Evolutionary conservation across 1,140 invertebrate genomes (phyloP).

Genomic region (Drosophila hydei): DNA sequence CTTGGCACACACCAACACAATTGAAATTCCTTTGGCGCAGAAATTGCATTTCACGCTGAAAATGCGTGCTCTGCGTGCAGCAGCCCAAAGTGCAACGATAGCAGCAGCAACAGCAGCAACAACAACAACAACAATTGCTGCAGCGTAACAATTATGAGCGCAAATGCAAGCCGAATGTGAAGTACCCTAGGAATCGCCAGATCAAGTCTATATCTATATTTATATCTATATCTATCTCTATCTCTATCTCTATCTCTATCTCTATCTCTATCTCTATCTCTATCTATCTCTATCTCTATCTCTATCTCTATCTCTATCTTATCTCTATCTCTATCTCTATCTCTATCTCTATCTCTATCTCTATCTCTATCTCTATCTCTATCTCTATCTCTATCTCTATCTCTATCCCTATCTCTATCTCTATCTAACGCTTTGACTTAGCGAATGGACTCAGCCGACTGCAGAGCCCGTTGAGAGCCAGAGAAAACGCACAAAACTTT

Average conservation of each 20-base stretch:
- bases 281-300: too few relatives aligned
- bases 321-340: too few relatives aligned
- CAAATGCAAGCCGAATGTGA: constrained; percentile 11
- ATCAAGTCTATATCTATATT: too few relatives aligned
- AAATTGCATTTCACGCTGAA: constrained; percentile 84
- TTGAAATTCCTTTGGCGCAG: constrained; percentile 83
- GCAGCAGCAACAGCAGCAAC: constrained; percentile 42
- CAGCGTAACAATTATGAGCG: constrained; percentile 7
- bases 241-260: too few relatives aligned
- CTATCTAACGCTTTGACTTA: not conserved
- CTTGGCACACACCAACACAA: constrained; percentile 73
- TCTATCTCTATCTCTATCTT: too few relatives aligned
- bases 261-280: too few relatives aligned
- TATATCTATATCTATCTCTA: too few relatives aligned
- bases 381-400: too few relatives aligned
- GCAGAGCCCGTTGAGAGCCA: not conserved
- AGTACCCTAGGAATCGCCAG: constrained; percentile 5
- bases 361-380: too few relatives aligned
- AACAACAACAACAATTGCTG: constrained; percentile 30
- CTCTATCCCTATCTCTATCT: not conserved
- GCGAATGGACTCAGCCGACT: constrained; percentile 1
- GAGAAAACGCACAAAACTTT: constrained; percentile 45
- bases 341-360: too few relatives aligned
- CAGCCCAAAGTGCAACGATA: constrained; percentile 56
- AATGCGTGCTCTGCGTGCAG: constrained; percentile 84